These are phyloP conservation scores for Neoarius graeffei DNA, from an alignment of 2,113 vertebrate species.

Conservation along the genomic window DNA sequence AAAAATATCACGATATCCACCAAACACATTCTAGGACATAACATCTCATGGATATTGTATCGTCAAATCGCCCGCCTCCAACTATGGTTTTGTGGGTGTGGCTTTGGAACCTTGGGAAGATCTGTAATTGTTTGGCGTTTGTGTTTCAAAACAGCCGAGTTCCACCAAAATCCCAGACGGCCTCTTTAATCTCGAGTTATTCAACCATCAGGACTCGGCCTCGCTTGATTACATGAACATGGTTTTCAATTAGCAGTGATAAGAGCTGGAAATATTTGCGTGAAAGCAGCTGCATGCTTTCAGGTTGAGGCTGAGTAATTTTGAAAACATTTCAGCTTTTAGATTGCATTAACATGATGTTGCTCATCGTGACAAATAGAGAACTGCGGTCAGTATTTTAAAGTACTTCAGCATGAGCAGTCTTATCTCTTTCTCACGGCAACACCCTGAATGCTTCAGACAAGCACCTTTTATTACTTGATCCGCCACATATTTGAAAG, in stretches of 20 bases:
- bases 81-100: background rate
- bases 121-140: background rate
- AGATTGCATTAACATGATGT: too few relatives aligned
- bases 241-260: too few relatives aligned
- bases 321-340: too few relatives aligned
- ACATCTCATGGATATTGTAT: background rate
- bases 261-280: too few relatives aligned
- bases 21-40: too few relatives aligned
- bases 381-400: background rate
- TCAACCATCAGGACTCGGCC: too few relatives aligned
- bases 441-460: background rate
- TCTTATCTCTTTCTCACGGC: background rate
- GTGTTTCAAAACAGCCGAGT: background rate
- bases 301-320: background rate
- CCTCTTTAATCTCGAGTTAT: background rate
- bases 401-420: background rate
- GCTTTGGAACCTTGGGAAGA: too few relatives aligned
- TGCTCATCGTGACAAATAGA: background rate
- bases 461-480: background rate
- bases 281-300: background rate
- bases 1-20: too few relatives aligned
- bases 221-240: too few relatives aligned
- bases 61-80: background rate
- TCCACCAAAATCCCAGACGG: background rate
- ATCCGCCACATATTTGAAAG: background rate